phyloP scores from a whole-genome alignment of 2,888 invertebrate species.

The Barypeithes pellucidus region DNA sequence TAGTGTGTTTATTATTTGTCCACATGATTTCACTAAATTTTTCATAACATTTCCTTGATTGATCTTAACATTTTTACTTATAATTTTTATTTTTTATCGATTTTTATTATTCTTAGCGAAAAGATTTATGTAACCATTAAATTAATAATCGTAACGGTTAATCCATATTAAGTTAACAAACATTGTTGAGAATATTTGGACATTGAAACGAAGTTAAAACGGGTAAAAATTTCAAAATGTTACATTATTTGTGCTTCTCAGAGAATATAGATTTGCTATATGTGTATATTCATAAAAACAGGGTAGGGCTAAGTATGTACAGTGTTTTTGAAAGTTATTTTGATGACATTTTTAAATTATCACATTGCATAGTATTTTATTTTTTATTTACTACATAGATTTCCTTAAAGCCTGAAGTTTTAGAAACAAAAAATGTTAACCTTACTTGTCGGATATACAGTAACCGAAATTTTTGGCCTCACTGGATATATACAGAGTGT shows the following conservation, averaged over 20 bases:
- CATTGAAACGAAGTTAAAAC: constrained; percentile 30
- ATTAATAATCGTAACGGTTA: background rate
- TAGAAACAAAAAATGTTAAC: background rate
- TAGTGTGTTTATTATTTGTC: background rate
- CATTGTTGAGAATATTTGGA: background rate
- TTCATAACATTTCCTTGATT: too few relatives aligned
- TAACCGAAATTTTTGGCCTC: too few relatives aligned
- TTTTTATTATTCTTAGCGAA: too few relatives aligned
- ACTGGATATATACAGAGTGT: too few relatives aligned
- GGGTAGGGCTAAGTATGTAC: constrained; percentile 43
- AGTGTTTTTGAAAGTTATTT: constrained; percentile 35
- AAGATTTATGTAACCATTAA: background rate
- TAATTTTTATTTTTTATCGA: too few relatives aligned
- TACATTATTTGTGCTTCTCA: constrained; percentile 19
- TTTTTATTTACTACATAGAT: background rate
- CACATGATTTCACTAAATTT: constrained; percentile 7
- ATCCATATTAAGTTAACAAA: background rate
- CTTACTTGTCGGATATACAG: background rate
- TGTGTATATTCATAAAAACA: constrained; percentile 45
- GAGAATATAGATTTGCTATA: constrained; percentile 17
- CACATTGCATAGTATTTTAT: background rate
- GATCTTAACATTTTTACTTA: too few relatives aligned
- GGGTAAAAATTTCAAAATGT: constrained; percentile 32
- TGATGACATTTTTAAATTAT: constrained; percentile 40
- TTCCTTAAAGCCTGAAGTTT: background rate